phyloP scores from a whole-genome alignment of 2,797 vertebrate genomes.

The Acrocephalus scirpaceus region DNA sequence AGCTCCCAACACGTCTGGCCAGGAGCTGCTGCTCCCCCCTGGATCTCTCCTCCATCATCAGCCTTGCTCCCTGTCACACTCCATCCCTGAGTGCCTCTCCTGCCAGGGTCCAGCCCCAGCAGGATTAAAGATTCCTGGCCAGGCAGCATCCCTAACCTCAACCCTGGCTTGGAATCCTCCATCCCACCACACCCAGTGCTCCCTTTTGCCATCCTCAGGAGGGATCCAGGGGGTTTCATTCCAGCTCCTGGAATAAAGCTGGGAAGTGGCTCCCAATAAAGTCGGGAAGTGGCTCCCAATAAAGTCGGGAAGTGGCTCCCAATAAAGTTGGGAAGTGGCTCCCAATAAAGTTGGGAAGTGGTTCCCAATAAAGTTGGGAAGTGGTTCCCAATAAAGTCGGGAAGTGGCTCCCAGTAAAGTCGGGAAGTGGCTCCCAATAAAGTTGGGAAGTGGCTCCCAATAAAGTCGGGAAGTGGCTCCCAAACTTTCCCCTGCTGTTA shows the following conservation, averaged over 20 bases:
- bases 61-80: background rate
- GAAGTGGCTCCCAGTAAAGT: background rate
- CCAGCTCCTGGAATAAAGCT: background rate
- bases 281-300: background rate
- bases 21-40: background rate
- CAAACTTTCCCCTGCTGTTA: background rate
- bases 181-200: fast-evolving
- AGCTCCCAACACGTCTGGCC: background rate
- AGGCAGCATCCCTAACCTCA: background rate
- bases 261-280: background rate
- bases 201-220: background rate
- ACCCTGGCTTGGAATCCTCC: background rate
- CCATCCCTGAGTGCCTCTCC: background rate
- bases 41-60: background rate
- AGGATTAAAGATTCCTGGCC: background rate
- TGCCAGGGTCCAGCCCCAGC: background rate
- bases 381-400: background rate
- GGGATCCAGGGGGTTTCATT: fast-evolving
- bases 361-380: background rate
- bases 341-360: background rate
- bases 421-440: background rate
- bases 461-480: background rate
- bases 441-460: background rate
- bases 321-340: background rate
- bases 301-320: background rate